Conservation (phyloP, 1,140 invertebrate genomes). For the Coenobita brevimanus region DNA sequence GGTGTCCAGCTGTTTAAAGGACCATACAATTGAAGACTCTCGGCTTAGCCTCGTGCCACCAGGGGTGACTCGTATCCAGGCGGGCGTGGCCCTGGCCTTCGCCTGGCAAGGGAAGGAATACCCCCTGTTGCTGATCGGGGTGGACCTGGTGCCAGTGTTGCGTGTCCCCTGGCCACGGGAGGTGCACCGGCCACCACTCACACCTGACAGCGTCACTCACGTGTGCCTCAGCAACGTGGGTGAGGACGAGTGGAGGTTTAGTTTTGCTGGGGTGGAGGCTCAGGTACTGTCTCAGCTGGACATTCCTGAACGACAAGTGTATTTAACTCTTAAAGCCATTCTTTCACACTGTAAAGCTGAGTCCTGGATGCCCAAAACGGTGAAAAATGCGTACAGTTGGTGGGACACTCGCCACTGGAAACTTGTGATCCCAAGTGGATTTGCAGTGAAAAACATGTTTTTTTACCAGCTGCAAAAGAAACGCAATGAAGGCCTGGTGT, state of each 20-base stretch:
- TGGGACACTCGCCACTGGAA: constrained; percentile 8
- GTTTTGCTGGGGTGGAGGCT: background rate
- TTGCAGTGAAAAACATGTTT: background rate
- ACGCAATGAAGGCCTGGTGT: background rate
- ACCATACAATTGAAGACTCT: background rate
- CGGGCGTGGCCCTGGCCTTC: background rate
- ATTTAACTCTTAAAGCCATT: background rate
- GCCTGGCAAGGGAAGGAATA: constrained; percentile 21
- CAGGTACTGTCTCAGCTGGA: background rate
- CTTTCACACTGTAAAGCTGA: constrained; percentile 12
- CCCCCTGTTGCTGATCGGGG: constrained; percentile 9
- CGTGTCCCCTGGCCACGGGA: background rate
- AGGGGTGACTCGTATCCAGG: constrained; percentile 16
- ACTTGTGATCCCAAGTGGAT: background rate
- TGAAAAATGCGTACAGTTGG: constrained; percentile 1
- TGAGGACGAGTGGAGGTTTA: background rate
- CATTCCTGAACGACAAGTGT: background rate
- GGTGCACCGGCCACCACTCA: background rate
- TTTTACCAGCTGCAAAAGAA: background rate
- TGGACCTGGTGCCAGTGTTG: constrained; percentile 27
- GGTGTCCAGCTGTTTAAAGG: background rate
- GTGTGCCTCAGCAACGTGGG: background rate
- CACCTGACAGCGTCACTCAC: background rate
- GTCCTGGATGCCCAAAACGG: constrained; percentile 4
- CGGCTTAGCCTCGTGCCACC: constrained; percentile 11